These are phyloP conservation scores for Brachionus rubens DNA, from an alignment of 1,140 invertebrate species.

Conservation along the genomic window DNA sequence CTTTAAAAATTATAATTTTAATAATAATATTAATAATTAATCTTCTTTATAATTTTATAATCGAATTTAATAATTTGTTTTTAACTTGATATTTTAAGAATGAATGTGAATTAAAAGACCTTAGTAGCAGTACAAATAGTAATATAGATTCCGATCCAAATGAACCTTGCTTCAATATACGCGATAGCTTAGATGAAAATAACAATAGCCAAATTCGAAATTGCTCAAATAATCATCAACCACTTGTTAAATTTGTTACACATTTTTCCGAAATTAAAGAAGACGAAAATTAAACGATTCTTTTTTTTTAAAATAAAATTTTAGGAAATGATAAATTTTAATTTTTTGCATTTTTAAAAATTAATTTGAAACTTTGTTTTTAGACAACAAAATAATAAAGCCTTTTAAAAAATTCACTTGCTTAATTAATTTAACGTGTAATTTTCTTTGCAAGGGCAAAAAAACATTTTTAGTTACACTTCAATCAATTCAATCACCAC, in stretches of 20 bases:
- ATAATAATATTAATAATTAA: not conserved
- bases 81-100: not conserved
- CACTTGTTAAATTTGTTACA: slow-evolving; percentile 13
- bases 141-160: not conserved
- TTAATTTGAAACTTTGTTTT: too few species aligned
- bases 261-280: slow-evolving; percentile 8
- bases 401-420: too few species aligned
- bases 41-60: too few species aligned
- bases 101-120: not conserved
- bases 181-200: slow-evolving; percentile 7
- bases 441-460: too few species aligned
- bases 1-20: not conserved
- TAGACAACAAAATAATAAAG: too few species aligned
- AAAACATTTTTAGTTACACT: too few species aligned
- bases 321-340: too few species aligned
- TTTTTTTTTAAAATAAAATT: too few species aligned
- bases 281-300: not conserved
- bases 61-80: not conserved
- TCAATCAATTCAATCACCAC: too few species aligned
- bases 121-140: not conserved
- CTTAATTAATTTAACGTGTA: too few species aligned
- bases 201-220: not conserved
- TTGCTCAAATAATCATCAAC: not conserved
- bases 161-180: not conserved
- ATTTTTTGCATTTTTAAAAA: too few species aligned